Conservation (phyloP, 2,113 vertebrate genomes). For the Gobius niger region DNA sequence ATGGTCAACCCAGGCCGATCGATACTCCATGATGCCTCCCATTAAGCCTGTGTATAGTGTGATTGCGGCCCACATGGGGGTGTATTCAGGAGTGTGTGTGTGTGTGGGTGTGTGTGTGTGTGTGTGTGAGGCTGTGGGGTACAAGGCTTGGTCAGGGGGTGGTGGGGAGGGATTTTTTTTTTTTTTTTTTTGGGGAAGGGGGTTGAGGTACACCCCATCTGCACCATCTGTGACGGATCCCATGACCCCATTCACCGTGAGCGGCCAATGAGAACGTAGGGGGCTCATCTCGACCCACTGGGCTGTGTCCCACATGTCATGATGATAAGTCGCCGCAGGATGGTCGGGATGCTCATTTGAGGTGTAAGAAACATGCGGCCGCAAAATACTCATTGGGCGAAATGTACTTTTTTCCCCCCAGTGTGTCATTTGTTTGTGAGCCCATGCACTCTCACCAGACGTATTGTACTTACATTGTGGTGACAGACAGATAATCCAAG, state of each 20-base stretch:
- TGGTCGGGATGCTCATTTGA: slow-evolving; percentile 52
- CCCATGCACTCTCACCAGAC: too few relatives aligned
- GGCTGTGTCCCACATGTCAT: slow-evolving; percentile 55
- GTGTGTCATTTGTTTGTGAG: too few relatives aligned
- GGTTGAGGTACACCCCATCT: slow-evolving; percentile 45
- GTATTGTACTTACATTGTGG: neutral
- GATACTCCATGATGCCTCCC: slow-evolving; percentile 33
- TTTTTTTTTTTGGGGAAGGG: neutral
- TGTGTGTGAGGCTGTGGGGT: neutral
- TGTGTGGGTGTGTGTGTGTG: neutral
- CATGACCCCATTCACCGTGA: slow-evolving; percentile 66
- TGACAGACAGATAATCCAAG: slow-evolving; percentile 14
- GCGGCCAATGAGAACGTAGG: slow-evolving; percentile 36
- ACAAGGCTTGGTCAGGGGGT: slow-evolving; percentile 15
- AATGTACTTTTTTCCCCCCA: too few relatives aligned
- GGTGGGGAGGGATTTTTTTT: neutral
- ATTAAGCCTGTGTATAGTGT: slow-evolving; percentile 36
- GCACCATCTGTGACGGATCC: slow-evolving; percentile 69
- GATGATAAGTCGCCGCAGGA: slow-evolving; percentile 49
- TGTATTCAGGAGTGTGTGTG: neutral
- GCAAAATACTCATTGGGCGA: neutral
- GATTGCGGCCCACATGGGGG: slow-evolving; percentile 13
- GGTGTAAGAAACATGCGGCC: slow-evolving; percentile 28
- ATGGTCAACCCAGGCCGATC: slow-evolving; percentile 22
- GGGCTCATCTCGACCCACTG: slow-evolving; percentile 37